Base-by-base conservation (phyloP, 2,888 invertebrate genomes). In the Rhagophthalmus giganteus region DNA sequence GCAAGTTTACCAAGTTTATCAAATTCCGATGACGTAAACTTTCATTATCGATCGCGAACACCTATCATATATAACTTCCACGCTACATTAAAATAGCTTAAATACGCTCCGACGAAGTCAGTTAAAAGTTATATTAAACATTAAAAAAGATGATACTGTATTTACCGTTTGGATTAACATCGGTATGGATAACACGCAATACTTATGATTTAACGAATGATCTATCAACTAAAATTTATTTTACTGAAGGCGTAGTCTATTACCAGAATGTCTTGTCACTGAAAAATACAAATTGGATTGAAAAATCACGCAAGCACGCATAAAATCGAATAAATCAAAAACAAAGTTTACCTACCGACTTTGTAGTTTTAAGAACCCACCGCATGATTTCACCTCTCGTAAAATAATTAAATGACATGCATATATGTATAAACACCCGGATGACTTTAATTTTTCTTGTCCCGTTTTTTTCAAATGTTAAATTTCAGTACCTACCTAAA, bases 271-370 rank as follows among this genome's bases (percentile, higher is more conserved):
- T 32, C 30, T 30, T 39, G 39, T 39, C 39, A 20, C 30, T 27
- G 39, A 39, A 39, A 28, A 16, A 27, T 39, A 39, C 28, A 39
- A 39, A 39, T 39, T 39, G 39, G 39, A 39, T 39, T 39, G 39
- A 39, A 39, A 39, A 39, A 39, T 39, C 39, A 39, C 39, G 39
- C 39, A 30, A 39, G 11, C 39, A 39, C 39, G 39, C 26, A 39
- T 39, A 28, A 28, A 16, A 9, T 9, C 9, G 2, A 2, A 28
- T 28, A n/a, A 28, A 2, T 9, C n/a, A 10, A 28, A 28, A 28
- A 7, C 9, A 7, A 27, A 27, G 9, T 9, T 9, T 27, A n/a
- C 27, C 11, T 20, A 20, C n/a, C n/a, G n/a, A n/a, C n/a, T n/a
- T n/a, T n/a, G n/a, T n/a, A n/a, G n/a, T n/a, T n/a, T n/a, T n/a